Conservation (phyloP, 1,140 invertebrate genomes). For the Anastatus disparis region DNA sequence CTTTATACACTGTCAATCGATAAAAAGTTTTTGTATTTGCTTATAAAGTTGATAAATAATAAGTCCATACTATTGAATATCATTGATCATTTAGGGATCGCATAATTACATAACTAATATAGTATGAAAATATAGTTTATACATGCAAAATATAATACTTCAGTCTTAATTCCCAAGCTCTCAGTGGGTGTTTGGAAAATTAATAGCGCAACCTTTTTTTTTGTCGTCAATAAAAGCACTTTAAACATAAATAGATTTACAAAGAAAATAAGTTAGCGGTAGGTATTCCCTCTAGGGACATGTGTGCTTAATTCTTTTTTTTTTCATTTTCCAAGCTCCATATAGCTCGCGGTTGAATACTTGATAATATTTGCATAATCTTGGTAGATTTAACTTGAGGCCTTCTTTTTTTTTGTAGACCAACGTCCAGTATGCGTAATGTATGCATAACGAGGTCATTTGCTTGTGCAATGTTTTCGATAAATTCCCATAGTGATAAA, state of each 20-base stretch:
- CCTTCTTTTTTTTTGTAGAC: no score
- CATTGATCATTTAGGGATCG: no score
- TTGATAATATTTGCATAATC: conserved; percentile 20
- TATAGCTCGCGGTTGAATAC: not conserved
- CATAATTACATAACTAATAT: no score
- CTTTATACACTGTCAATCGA: no score
- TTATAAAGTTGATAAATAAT: no score
- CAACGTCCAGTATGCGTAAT: not conserved
- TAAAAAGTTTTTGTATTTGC: no score
- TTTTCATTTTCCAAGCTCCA: not conserved
- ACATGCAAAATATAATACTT: no score
- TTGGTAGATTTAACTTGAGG: not conserved
- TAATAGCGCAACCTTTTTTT: conserved; percentile 8
- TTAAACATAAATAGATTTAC: conserved; percentile 8
- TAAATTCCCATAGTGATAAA: not conserved
- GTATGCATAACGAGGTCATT: conserved; percentile 19
- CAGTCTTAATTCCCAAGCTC: not conserved
- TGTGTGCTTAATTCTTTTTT: no score
- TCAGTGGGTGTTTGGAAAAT: not conserved
- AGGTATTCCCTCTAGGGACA: not conserved
- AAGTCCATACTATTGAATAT: no score
- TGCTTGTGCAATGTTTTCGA: conserved; percentile 2
- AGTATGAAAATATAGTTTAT: no score
- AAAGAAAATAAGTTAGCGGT: not conserved
- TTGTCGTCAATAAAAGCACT: not conserved